Base-by-base conservation (phyloP, 2,888 invertebrate genomes). In the Limnephilus auricula region DNA sequence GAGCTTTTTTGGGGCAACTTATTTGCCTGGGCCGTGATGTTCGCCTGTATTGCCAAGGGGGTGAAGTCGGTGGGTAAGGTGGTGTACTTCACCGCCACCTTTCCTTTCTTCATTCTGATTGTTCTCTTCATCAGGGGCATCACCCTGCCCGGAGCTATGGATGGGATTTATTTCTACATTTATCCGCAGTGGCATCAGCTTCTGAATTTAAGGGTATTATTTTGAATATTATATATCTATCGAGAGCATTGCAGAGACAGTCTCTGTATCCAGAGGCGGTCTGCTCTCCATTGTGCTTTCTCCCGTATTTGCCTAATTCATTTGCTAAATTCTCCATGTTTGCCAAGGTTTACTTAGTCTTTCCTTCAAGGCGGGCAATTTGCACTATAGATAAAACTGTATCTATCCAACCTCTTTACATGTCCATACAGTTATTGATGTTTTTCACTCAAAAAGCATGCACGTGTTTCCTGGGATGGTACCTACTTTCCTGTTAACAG, bases 51-150 rank as follows among this genome's bases (percentile, higher is more conserved):
- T 93, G 97, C 97, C 95, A 98, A 98, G 93, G 98, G 99, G 88
- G 98, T 99, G 92, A 97, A 98, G 95, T 98, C 98, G 95, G 97
- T 98, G 45, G 98, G 98, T 94, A 98, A 98, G 96, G 98, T 98
- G 78, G 98, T 99, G 15, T 99, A 99, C 94, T 98, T 99, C 94
- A 98, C 98, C 0, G 98, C 98, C 0, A 96, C 97, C 31, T 98
- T 98, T 94, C 98, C 98, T 0, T 98, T 98, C 94, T 94, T 97
- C 87, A 97, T 98, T 93, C 95, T 98, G 13, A 96, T 97, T 93
- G 96, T 97, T 79, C 95, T 98, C 90, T 96, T 98, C 92, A 94
- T 98, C 91, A 96, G 98, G 82, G 98, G 98, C 10, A 95, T 98
- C 80, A 98, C 98, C 0, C 95, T 98, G 91, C 98, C 98, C 87